phyloP scores from a whole-genome alignment of 2,113 vertebrate genomes.

The Oreotrochilus melanogaster region DNA sequence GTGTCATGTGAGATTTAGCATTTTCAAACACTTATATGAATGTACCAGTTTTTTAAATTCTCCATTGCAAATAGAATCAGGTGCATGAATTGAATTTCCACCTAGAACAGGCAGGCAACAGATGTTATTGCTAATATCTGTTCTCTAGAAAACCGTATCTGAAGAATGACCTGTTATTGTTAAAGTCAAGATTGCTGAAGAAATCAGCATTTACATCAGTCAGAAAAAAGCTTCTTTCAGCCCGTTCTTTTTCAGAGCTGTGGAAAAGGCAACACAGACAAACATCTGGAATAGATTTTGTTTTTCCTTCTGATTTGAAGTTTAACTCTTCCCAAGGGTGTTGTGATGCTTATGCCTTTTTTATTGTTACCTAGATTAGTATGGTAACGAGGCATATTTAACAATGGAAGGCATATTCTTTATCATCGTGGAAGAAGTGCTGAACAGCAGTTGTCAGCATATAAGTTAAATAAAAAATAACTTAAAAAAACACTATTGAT shows the following conservation, averaged over 20 bases:
- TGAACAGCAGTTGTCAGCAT: not conserved
- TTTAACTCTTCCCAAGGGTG: not conserved
- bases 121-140: slow-evolving; percentile 1
- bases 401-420: not conserved
- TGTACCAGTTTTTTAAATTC: not conserved
- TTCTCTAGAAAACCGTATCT: not conserved
- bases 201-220: not conserved
- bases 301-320: not conserved
- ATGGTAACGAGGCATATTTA: not conserved
- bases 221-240: not conserved
- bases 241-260: not conserved
- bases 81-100: not conserved
- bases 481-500: not conserved
- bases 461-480: not conserved
- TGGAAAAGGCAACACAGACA: not conserved
- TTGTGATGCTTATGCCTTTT: not conserved
- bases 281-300: not conserved
- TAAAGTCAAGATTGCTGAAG: not conserved
- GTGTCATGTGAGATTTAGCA: slow-evolving; percentile 2
- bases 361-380: not conserved
- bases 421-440: not conserved
- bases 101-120: not conserved
- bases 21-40: slow-evolving; percentile 4
- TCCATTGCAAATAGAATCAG: not conserved
- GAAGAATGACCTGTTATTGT: not conserved